Conservation (phyloP, 2,113 vertebrate species). For the Ptilonorhynchus violaceus region DNA sequence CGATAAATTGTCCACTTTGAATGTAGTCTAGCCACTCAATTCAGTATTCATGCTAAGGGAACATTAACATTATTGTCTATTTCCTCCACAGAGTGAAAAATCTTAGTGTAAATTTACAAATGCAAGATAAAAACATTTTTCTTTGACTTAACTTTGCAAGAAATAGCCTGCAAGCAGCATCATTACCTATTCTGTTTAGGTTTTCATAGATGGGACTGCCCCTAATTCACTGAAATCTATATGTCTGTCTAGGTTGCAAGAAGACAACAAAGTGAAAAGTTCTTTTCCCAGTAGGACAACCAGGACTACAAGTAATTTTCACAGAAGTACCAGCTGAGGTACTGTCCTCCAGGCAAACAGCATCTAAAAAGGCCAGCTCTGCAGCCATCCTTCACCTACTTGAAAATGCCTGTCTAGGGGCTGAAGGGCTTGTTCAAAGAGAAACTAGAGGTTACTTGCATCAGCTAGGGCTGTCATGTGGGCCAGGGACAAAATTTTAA, state of each 20-base stretch:
- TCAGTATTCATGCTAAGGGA: background rate
- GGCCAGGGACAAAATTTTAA: background rate
- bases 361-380: background rate
- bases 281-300: background rate
- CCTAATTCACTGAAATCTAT: background rate
- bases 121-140: background rate
- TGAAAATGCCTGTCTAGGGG: background rate
- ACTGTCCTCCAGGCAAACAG: background rate
- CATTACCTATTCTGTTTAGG: background rate
- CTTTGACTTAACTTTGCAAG: background rate
- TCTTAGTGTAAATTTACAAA: background rate
- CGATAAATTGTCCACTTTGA: background rate
- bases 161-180: background rate
- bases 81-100: background rate
- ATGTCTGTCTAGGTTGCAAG: background rate
- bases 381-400: background rate
- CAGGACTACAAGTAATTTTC: background rate
- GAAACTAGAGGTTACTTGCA: background rate
- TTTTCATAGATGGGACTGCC: background rate
- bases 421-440: background rate
- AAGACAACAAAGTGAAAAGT: background rate
- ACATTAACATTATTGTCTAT: background rate
- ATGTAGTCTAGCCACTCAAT: background rate
- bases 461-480: background rate
- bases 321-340: background rate